phyloP scores from a whole-genome alignment of 2,888 invertebrate species.

The Torymus tubicola region DNA sequence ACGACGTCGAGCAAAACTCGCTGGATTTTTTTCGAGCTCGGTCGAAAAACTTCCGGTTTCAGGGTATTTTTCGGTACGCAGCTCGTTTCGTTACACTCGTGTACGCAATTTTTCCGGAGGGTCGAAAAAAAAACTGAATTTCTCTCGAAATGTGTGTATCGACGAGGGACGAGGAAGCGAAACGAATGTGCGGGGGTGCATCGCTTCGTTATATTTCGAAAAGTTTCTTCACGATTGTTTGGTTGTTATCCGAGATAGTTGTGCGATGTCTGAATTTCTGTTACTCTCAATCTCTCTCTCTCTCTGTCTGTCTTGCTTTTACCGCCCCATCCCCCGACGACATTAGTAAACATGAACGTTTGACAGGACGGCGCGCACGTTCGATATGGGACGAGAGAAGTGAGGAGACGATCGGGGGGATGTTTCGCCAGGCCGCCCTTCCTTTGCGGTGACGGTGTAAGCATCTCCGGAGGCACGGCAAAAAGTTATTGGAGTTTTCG shows the following conservation, averaged over 20 bases:
- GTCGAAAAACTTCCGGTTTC: too few species aligned
- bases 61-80: too few species aligned
- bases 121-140: constrained; percentile 3
- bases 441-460: not conserved
- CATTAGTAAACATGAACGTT: constrained; percentile 53
- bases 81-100: too few species aligned
- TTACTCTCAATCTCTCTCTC: too few species aligned
- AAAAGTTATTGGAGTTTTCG: constrained; percentile 27
- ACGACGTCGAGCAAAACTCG: too few species aligned
- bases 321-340: not conserved
- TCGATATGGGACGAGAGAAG: constrained; percentile 12
- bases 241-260: constrained; percentile 34
- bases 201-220: not conserved
- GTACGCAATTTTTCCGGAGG: not conserved
- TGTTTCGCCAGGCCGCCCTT: not conserved
- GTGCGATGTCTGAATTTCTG: too few species aligned
- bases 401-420: not conserved
- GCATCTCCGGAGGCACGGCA: constrained; percentile 3
- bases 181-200: not conserved
- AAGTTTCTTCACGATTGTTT: constrained; percentile 32
- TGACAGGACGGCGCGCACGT: constrained; percentile 6
- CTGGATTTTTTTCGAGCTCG: too few species aligned
- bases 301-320: too few species aligned
- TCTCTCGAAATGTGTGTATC: too few species aligned
- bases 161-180: not conserved